Conservation (phyloP, 1,140 invertebrate species). For the Doryteuthis pealeii region DNA sequence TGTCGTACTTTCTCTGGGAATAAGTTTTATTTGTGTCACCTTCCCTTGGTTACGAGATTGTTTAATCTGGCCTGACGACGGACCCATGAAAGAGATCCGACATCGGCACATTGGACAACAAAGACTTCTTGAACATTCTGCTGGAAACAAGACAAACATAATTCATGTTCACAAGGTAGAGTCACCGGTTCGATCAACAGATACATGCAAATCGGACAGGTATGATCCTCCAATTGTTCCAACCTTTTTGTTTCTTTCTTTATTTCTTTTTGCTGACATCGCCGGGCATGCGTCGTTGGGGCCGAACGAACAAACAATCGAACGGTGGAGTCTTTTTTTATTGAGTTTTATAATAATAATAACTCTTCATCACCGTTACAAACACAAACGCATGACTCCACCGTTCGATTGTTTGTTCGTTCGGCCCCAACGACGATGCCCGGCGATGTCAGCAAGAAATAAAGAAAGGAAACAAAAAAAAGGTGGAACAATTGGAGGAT, state of each 20-base stretch:
- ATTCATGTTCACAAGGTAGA: constrained; percentile 76
- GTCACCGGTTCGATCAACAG: constrained; percentile 77
- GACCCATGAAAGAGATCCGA: constrained; percentile 75
- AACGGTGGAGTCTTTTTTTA: too few relatives aligned
- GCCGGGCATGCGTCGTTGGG: too few relatives aligned
- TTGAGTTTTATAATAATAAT: too few relatives aligned
- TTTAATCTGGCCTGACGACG: constrained; percentile 71
- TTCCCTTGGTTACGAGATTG: constrained; percentile 69
- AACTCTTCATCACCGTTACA: too few relatives aligned
- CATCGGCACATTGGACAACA: constrained; percentile 75
- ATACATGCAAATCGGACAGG: constrained; percentile 73
- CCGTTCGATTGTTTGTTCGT: too few relatives aligned
- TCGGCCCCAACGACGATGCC: too few relatives aligned
- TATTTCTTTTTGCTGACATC: too few relatives aligned
- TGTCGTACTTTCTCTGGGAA: constrained; percentile 70
- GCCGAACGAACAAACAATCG: too few relatives aligned
- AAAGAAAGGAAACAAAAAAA: too few relatives aligned
- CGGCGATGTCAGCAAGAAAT: too few relatives aligned
- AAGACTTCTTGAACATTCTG: constrained; percentile 74
- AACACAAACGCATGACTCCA: too few relatives aligned
- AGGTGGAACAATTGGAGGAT: constrained; percentile 61
- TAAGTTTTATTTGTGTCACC: constrained; percentile 70
- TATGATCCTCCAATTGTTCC: constrained; percentile 63
- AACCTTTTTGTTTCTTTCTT: too few relatives aligned
- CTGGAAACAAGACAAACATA: constrained; percentile 75